Evolutionary conservation across 2,888 invertebrate genomes (phyloP).

Genomic region (Scaptomyza flava): DNA sequence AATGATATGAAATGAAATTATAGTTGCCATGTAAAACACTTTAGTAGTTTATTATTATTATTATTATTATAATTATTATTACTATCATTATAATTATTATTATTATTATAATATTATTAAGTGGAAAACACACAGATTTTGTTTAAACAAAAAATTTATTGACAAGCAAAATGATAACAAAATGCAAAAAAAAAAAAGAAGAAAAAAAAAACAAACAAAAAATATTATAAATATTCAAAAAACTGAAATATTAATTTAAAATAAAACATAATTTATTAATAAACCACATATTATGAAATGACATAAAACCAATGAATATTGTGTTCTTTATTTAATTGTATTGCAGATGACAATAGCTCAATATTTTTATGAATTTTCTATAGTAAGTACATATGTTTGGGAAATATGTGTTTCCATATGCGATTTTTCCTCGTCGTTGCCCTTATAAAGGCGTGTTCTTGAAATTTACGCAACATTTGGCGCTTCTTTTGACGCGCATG

Average conservation of each 20-base stretch:
- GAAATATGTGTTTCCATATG: not conserved
- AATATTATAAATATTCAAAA: constrained; percentile 79
- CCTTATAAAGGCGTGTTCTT: constrained; percentile 66
- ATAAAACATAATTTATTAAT: constrained; percentile 74
- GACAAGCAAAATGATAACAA: constrained; percentile 25
- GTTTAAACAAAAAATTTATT: constrained; percentile 56
- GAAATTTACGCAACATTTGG: constrained; percentile 79
- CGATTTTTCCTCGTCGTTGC: constrained; percentile 16
- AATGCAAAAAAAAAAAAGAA: constrained; percentile 19
- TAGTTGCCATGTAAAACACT: constrained; percentile 76
- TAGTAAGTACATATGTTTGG: too few species aligned
- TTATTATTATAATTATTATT: constrained; percentile 53
- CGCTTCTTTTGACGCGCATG: constrained; percentile 69
- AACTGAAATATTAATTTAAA: constrained; percentile 78
- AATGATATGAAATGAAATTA: constrained; percentile 59
- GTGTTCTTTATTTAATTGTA: not conserved
- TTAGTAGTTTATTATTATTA: constrained; percentile 70
- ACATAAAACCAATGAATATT: constrained; percentile 50
- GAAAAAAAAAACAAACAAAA: constrained; percentile 38
- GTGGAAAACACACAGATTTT: constrained; percentile 54
- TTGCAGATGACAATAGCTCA: not conserved
- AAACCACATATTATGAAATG: constrained; percentile 79
- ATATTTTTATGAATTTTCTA: too few species aligned
- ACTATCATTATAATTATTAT: constrained; percentile 58
- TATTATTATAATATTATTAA: constrained; percentile 66